phyloP scores from a whole-genome alignment of 2,113 vertebrate genomes.

The Coryphaenoides rupestris region DNA sequence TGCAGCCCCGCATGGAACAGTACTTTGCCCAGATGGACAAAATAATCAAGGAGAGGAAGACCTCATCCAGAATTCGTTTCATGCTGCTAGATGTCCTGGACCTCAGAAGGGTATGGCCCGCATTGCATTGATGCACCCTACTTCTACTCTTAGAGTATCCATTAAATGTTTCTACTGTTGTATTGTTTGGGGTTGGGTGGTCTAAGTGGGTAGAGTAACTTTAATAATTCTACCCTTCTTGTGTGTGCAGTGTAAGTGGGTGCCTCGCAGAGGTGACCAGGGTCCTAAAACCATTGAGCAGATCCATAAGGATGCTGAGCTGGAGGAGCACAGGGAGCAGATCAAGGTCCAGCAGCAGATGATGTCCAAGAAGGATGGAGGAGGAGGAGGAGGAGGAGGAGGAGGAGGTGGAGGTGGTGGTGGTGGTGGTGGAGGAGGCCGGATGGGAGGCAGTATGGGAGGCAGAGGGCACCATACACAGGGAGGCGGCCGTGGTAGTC shows the following conservation, averaged over 20 bases:
- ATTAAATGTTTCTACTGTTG: too few relatives aligned
- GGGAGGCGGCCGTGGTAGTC: constrained; percentile 61
- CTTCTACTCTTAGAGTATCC: not conserved
- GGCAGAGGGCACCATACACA: constrained; percentile 60
- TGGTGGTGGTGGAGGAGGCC: constrained; percentile 64
- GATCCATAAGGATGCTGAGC: constrained; percentile 95
- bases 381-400: constrained; percentile 73
- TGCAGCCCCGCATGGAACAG: constrained; percentile 95
- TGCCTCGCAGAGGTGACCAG: constrained; percentile 90
- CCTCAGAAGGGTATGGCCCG: constrained; percentile 79
- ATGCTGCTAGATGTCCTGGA: constrained; percentile 96
- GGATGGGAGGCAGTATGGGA: constrained; percentile 59
- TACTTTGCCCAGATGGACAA: constrained; percentile 98
- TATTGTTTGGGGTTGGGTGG: too few relatives aligned
- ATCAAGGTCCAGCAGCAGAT: constrained; percentile 93
- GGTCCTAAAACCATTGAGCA: constrained; percentile 97
- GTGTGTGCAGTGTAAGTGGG: constrained; percentile 83
- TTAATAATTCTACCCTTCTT: too few relatives aligned
- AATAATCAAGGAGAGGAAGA: constrained; percentile 96
- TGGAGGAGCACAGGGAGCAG: constrained; percentile 92
- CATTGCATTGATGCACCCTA: too few relatives aligned
- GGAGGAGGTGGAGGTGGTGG: constrained; percentile 49
- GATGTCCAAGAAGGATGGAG: constrained; percentile 82
- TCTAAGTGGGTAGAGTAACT: too few relatives aligned
- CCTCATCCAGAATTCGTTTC: constrained; percentile 94